Conservation (phyloP, 92 coral and sea anemone species). For the Nematostella vectensis region DNA sequence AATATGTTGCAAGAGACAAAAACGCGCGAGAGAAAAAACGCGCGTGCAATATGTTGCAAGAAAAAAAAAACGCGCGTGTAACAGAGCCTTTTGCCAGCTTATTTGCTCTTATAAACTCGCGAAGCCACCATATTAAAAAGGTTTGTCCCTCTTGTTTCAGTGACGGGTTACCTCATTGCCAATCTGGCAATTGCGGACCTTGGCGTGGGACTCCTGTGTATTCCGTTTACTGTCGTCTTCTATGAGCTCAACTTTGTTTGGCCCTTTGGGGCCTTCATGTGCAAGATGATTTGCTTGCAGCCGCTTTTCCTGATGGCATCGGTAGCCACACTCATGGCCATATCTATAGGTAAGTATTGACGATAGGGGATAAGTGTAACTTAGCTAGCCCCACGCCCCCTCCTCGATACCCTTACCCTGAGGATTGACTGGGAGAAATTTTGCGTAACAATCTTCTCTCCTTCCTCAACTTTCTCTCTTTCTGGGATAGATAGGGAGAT, state of each 20-base stretch:
- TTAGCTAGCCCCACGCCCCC: too few relatives aligned
- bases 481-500: neutral
- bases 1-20: too few relatives aligned
- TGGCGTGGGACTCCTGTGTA: slow-evolving; percentile 86
- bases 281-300: slow-evolving; percentile 77
- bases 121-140: too few relatives aligned
- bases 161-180: slow-evolving; percentile 86
- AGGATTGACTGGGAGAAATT: too few relatives aligned
- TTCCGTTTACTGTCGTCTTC: slow-evolving; percentile 83
- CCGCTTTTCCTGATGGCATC: slow-evolving; percentile 89
- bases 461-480: neutral
- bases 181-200: slow-evolving; percentile 93
- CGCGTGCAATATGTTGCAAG: too few relatives aligned
- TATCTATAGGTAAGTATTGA: slow-evolving; percentile 70
- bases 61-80: too few relatives aligned
- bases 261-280: slow-evolving; percentile 90
- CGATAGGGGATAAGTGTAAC: too few relatives aligned
- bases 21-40: too few relatives aligned
- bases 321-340: slow-evolving; percentile 88
- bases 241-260: slow-evolving; percentile 71
- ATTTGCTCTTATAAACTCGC: too few relatives aligned
- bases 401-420: too few relatives aligned
- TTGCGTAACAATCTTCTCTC: too few relatives aligned
- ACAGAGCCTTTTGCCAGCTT: too few relatives aligned
- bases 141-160: slow-evolving; percentile 22